Base-by-base conservation (phyloP, 2,113 vertebrate species). In the Danio rerio region DNA sequence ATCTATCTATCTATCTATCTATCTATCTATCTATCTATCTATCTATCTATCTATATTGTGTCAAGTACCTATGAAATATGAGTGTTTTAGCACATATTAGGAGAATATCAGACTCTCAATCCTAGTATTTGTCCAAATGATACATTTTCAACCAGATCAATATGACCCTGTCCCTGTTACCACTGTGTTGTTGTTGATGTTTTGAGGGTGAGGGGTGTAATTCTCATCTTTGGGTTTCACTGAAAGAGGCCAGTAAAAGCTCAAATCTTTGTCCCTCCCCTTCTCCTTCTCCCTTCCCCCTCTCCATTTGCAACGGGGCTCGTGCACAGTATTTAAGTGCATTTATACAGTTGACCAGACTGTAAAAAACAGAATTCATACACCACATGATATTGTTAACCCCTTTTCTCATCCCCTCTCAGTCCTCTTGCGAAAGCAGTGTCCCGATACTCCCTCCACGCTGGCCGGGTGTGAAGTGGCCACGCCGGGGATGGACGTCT, bases 401-500 rank as follows among this genome's bases (percentile, higher is more conserved):
- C 18, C 42, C 74, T 12, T n/a, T 49, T 71, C 47, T 42, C 40
- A n/a, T 56, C 10, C 6, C 6, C 6, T 0, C 43, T 21, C 49
- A 77, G 40, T 18, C 18, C 43, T 15, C 47, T 20, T 16, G n/a
- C 45, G 9, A 63, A 62, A 42, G 6, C 50, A 9, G 49, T 7
- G 7, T 59, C 43, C 20, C 59, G 61, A 18, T 58, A 72, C 31
- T 63, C 20, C 52, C 47, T 42, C 50, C 53, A 49, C 13, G 80
- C 68, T 9, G 45, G 50, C 72, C 65, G 56, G 18, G 56, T 65
- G 79, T 65, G 10, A 66, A 49, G 74, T 77, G 80, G 65, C 50
- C 58, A 65, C 78, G 59, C 65, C 70, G 13, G 65, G 77, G 81
- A 85, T 81, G 86, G 72, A 81, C 80, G 76, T 74, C 73, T 61